Evolutionary conservation across 2,888 invertebrate species (phyloP), one percentile per base, ranked within the genome.

Genomic region (Osmoderma eremita): DNA sequence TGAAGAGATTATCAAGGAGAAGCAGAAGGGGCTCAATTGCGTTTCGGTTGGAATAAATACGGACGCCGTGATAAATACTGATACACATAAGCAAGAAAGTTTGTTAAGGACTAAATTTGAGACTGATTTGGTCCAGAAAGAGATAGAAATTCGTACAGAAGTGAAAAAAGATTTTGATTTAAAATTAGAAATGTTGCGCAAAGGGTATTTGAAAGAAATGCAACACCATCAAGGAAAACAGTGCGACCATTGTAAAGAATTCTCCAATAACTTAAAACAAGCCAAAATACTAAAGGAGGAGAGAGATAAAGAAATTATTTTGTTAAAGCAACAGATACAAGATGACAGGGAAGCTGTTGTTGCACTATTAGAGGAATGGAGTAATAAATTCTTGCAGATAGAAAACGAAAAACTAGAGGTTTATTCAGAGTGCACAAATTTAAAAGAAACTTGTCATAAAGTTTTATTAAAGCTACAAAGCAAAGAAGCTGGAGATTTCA

Each of bases 1-100:
- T 65, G 71, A 76, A 41, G 69, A 73, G 24, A 68, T 75, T n/a
- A 74, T 76, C 41, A 67, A 69, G 20, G 69, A 74, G 24, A 71
- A 67, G 12, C 69, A 69, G 49, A 61, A n/a, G 8, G 39, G 66
- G 50, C 45, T 64, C 1, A 36, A 67, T 39, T 18, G 48, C 13
- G 13, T 63, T 42, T 68, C 71, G 8, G 48, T 70, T 36, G 71
- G 71, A 3, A 48, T 67, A 18, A 73, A 74, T 56, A 74, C 74
- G 1, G 70, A 71, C 51, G 39, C 48, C 12, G 24, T 12, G 6
- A 15, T 20, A 41, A 41, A 22, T 53, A 42, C 10, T 22, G 36
- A 22, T 10, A 4, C 15, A 41, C 22, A 20, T 13, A 48, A 39
- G 8, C 61, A 63, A 17, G 63, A 53, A 18, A 68, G 69, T 18